phyloP scores from a whole-genome alignment of 1,140 invertebrate species.

The Octopus bimaculoides region DNA sequence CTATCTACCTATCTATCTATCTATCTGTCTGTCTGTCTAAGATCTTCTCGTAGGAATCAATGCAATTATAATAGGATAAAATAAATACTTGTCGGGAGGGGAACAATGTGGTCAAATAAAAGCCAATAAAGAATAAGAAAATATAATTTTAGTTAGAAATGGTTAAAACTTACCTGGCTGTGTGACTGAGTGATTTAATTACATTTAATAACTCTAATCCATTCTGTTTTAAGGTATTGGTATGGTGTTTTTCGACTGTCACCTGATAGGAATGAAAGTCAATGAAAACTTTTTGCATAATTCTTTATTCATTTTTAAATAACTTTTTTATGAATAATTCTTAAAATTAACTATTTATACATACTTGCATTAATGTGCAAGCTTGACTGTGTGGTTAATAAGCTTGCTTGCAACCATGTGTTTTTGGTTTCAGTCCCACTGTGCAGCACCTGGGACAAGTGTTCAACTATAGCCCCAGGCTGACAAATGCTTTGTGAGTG shows the following conservation, averaged over 20 bases:
- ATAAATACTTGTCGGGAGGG: too few relatives aligned
- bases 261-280: conserved; percentile 35
- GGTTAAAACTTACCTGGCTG: conserved; percentile 43
- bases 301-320: neutral
- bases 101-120: neutral
- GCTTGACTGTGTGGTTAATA: neutral
- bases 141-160: neutral
- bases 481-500: too few relatives aligned
- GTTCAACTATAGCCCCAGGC: too few relatives aligned
- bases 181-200: conserved; percentile 47
- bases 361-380: neutral
- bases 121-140: neutral
- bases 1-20: too few relatives aligned
- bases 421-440: neutral
- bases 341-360: neutral
- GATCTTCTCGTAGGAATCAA: too few relatives aligned
- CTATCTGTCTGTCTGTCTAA: too few relatives aligned
- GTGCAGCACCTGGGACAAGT: too few relatives aligned
- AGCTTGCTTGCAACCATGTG: neutral
- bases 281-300: neutral
- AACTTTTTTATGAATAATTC: too few relatives aligned
- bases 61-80: too few relatives aligned
- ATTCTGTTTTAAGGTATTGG: conserved; percentile 43
- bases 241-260: conserved; percentile 42
- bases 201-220: conserved; percentile 43